Evolutionary conservation across 2,113 vertebrate species (phyloP).

Genomic region (Pantherophis guttatus): DNA sequence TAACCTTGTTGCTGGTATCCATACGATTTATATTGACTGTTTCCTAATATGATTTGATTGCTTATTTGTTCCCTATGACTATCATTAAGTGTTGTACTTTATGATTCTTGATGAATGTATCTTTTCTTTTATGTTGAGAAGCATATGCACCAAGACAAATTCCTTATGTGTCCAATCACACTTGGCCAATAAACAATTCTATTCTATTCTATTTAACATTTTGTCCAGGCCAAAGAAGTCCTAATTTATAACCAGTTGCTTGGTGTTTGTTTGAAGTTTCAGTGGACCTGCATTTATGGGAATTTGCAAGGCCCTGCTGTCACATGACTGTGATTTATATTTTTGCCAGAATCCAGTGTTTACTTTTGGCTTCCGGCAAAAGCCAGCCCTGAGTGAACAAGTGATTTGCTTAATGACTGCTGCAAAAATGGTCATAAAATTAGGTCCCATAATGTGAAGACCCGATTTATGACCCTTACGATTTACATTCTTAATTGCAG

Average conservation of each 20-base stretch:
- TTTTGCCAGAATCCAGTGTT: background rate
- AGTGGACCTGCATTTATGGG: background rate
- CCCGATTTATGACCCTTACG: background rate
- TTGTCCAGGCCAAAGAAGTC: background rate
- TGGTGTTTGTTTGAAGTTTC: background rate
- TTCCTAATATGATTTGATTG: no score
- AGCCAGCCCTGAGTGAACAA: background rate
- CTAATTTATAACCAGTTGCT: background rate
- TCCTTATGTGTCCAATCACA: no score
- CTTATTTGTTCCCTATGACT: no score
- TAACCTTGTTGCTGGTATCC: no score
- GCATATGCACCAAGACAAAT: no score
- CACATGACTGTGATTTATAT: background rate
- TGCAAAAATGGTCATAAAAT: background rate
- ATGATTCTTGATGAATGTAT: no score
- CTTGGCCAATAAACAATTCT: no score
- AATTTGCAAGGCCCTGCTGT: background rate
- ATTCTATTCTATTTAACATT: background rate
- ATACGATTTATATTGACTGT: no score
- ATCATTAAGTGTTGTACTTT: no score
- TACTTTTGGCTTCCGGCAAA: background rate
- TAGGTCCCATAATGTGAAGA: background rate
- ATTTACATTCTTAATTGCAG: background rate
- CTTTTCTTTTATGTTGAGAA: no score
- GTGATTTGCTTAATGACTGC: background rate